Evolutionary conservation across 1,140 invertebrate species (phyloP), one percentile per base, ranked within the genome.

Genomic region (Plectus sambesii): DNA sequence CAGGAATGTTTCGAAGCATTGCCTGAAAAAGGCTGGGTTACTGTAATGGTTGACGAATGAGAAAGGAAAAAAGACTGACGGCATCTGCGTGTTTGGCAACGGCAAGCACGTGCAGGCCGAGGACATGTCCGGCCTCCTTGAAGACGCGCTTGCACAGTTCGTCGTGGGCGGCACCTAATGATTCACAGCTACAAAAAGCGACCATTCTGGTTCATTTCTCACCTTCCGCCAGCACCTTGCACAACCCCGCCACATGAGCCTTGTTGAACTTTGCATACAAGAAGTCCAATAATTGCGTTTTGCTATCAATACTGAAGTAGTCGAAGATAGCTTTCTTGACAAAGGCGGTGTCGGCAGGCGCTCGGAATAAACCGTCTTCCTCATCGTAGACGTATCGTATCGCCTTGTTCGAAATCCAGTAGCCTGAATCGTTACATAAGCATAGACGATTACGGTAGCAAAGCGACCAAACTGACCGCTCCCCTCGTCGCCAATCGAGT

Each of bases 401-500:
- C 1, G 86, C 85, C 55, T 76, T 78, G 39, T 81, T 77, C 0
- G 85, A 77, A 30, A 94, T 85, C 80, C 83, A 86, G 68, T 79
- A 20, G 85, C 88, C 86, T 66, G 45, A 74, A 73, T n/a, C n/a
- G n/a, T n/a, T n/a, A n/a, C n/a, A n/a, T n/a, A n/a, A n/a, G n/a
- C n/a, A n/a, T n/a, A n/a, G n/a, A n/a, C n/a, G n/a, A n/a, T n/a
- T n/a, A n/a, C n/a, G n/a, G n/a, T n/a, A 57, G 9, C 23, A 45
- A 17, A 52, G 5, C 0, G 12, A 5, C n/a, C 6, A 48, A 23
- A 15, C 1, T 19, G 2, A 66, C 29, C 55, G 69, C 83, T 81
- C 25, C 86, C 90, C 77, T 94, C 89, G 72, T 97, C 93, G 1
- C 88, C 90, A 0, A 98, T 71, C 48, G 90, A 74, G 70, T 93